Base-by-base conservation (phyloP, 23 tunicate genomes). In the Halocynthia aurantium region DNA sequence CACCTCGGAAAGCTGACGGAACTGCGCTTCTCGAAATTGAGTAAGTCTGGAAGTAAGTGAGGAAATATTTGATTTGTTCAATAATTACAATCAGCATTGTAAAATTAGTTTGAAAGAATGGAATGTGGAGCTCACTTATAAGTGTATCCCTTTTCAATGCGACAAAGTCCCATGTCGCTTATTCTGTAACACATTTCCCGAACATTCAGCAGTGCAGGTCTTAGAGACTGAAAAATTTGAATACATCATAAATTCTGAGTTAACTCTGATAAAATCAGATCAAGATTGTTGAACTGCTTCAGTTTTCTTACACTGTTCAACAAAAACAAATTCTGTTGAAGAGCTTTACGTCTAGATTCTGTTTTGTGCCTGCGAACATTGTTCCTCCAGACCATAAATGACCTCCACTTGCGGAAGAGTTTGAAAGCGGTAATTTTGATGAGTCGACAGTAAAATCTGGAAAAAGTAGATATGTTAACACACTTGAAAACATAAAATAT, bases 161-260 rank as follows among this genome's bases (percentile, higher is more conserved):
- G 63, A 66, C 99, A 94, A 53, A 94, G 69, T 31, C 90, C 85
- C 99, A 94, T 94, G 82, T 94, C 99, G 51, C 90, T 76, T 57
- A 94, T 88, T 61, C 99, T 86, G 73, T 94, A 94, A 57, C 99
- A 94, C 99, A 94, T 88, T 75, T 94, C 99, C 40, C 95, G 83
- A 52, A 94, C 95, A 53, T 94, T 94, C 66, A 88, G 81, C 71
- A 94, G 57, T 19, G 99, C 99, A 22, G 92, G 93, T 10, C 99
- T 87, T 6, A 94, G 87, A 19, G 95, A 82, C 91, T 88, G 70
- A 58, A 58, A 58, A 58, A 58, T n/a, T 58, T 58, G 15, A 58
- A n/a, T 13, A 58, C 15, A 58, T 1, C 1, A 58, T 15, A 58
- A 58, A 58, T 58, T 58, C 63, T n/a, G 20, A 11, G 20, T 68